Conservation (phyloP, 2,888 invertebrate genomes). For the Cybosia mesomella region DNA sequence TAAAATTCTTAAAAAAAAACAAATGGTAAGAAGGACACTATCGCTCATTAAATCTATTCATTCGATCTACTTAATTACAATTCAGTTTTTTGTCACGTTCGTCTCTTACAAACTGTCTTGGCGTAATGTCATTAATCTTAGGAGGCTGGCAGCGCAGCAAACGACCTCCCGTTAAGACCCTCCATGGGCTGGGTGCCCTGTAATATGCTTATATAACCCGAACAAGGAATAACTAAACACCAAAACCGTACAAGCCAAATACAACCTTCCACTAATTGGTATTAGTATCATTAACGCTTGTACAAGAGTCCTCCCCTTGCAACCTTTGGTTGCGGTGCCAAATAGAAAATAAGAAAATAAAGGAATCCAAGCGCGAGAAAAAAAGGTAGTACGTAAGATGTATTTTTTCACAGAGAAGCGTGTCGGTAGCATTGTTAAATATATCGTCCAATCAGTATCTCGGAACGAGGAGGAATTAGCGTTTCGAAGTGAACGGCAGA, state of each 20-base stretch:
- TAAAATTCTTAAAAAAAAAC: conserved; percentile 7
- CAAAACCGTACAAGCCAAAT: conserved; percentile 72
- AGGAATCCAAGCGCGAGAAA: conserved; percentile 74
- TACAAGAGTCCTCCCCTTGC: conserved; percentile 58
- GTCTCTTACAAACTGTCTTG: conserved; percentile 81
- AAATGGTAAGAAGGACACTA: conserved; percentile 18
- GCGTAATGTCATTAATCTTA: conserved; percentile 85
- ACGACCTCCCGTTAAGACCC: conserved; percentile 85
- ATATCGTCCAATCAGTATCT: conserved; percentile 86
- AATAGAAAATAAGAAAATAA: conserved; percentile 79
- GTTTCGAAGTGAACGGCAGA: conserved; percentile 74
- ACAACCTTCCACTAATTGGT: conserved; percentile 79
- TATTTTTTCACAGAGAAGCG: conserved; percentile 81
- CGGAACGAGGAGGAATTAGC: conserved; percentile 80
- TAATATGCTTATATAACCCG: conserved; percentile 77
- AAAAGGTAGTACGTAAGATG: conserved; percentile 81
- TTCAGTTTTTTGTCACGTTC: conserved; percentile 78
- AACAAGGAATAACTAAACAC: conserved; percentile 76
- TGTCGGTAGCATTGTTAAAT: conserved; percentile 85
- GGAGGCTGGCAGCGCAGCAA: conserved; percentile 83
- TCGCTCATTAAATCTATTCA: conserved; percentile 53
- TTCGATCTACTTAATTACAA: conserved; percentile 73
- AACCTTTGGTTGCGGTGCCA: conserved; percentile 65
- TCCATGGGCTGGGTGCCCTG: conserved; percentile 78
- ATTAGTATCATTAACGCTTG: conserved; percentile 79